Conservation (phyloP, 2,888 invertebrate genomes). For the Melanophora roralis region DNA sequence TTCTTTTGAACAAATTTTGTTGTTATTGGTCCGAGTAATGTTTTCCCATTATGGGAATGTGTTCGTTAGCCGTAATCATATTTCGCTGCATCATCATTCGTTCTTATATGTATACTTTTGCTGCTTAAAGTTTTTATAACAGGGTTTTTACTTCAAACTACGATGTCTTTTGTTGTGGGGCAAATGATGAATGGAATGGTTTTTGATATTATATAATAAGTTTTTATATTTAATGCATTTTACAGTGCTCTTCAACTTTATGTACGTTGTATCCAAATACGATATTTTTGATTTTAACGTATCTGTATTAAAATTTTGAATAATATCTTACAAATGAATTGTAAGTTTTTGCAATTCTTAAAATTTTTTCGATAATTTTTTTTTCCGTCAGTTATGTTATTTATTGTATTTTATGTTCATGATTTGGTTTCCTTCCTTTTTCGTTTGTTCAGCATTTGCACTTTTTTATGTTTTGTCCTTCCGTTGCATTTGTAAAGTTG, state of each 20-base stretch:
- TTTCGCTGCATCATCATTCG: slow-evolving; percentile 38
- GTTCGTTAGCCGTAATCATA: slow-evolving; percentile 29
- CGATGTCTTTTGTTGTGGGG: slow-evolving; percentile 36
- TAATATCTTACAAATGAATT: background rate
- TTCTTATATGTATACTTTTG: background rate
- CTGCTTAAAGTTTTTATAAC: background rate
- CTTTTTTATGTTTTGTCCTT: slow-evolving; percentile 40
- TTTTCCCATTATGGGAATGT: slow-evolving; percentile 31
- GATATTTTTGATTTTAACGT: background rate
- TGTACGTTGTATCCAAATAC: background rate
- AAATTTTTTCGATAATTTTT: background rate
- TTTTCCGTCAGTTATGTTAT: slow-evolving; percentile 1
- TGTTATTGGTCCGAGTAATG: slow-evolving; percentile 44
- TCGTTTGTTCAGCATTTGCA: slow-evolving; percentile 8
- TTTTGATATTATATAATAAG: slow-evolving; percentile 17
- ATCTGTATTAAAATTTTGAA: background rate
- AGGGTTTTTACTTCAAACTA: background rate
- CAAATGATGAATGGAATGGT: slow-evolving; percentile 45
- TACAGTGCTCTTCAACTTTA: background rate
- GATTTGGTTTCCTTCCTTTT: slow-evolving; percentile 13
- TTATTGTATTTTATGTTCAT: slow-evolving; percentile 2
- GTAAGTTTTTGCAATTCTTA: background rate
- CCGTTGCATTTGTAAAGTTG: slow-evolving; percentile 20
- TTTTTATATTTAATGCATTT: slow-evolving; percentile 8
- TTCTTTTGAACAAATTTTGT: slow-evolving; percentile 20